Conservation (phyloP, 2,888 invertebrate genomes). For the Hypena proboscidalis region DNA sequence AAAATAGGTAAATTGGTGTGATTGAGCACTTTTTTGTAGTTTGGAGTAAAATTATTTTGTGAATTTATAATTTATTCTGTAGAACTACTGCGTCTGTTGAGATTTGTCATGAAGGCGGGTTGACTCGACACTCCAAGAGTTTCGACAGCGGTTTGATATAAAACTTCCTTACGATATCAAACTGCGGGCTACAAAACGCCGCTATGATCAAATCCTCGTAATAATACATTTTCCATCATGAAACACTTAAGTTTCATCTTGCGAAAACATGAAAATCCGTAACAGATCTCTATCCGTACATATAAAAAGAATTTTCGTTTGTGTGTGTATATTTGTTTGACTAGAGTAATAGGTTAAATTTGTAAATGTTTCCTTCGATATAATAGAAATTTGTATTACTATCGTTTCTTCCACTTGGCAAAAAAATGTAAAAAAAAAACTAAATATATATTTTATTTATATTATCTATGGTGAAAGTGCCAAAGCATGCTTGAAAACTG, state of each 20-base stretch:
- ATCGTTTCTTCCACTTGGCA: constrained; percentile 52
- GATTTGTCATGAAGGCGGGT: constrained; percentile 15
- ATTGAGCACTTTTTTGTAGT: constrained; percentile 44
- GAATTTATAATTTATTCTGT: constrained; percentile 41
- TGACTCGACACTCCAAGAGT: neutral
- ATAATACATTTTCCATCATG: constrained; percentile 11
- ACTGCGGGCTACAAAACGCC: constrained; percentile 1
- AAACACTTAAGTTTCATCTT: constrained; percentile 20
- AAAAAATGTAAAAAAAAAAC: constrained; percentile 45
- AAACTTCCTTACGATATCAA: constrained; percentile 1
- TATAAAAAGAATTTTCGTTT: constrained; percentile 54
- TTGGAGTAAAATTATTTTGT: constrained; percentile 39
- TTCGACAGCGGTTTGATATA: neutral
- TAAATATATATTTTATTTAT: constrained; percentile 50
- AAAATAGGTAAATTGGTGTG: constrained; percentile 59
- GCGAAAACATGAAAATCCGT: constrained; percentile 36
- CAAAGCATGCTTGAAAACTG: constrained; percentile 62
- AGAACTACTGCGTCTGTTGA: constrained; percentile 15
- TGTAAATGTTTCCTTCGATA: constrained; percentile 68
- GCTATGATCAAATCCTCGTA: constrained; percentile 15
- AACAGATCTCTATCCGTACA: constrained; percentile 65
- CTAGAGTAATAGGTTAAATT: constrained; percentile 78
- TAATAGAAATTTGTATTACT: constrained; percentile 43
- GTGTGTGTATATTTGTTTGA: constrained; percentile 82
- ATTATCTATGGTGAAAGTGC: constrained; percentile 64